Base-by-base conservation (phyloP, 2,888 invertebrate species). In the Spialia ferax region DNA sequence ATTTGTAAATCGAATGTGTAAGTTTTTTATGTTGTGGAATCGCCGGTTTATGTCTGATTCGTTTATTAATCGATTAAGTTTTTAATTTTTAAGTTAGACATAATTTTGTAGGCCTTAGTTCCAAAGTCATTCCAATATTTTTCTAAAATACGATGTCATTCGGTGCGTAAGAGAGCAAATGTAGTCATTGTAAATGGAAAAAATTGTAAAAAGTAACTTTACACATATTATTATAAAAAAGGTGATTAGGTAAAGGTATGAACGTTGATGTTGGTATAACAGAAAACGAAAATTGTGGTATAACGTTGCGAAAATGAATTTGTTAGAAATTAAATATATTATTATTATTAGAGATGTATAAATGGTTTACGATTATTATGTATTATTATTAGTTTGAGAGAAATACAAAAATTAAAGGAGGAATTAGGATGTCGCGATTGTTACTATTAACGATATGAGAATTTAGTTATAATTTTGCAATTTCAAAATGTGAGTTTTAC, bases 401-500 rank as follows among this genome's bases (percentile, higher is more conserved):
- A 83, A 91, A 86, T 86, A 89, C 87, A 86, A 88, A 89, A 75
- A 74, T 48, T 86, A 79, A 77, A 78, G 82, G 80, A 83, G 83
- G 84, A 87, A 79, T 85, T 84, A 89, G 85, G 88, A 89, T 86
- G 90, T 87, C 90, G 88, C 92, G 90, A 89, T 92, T 92, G 92
- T 93, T 93, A 93, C 89, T 93, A 93, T 91, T 91, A 88, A 91
- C 91, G 89, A 91, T 91, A 93, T 92, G 92, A 92, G 91, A 93
- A 91, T 90, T 92, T 93, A 93, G 91, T 92, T 93, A 89, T 93
- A 93, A 91, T 93, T 93, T 93, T 93, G 93, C 92, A 93, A 92
- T 91, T 93, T 93, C 93, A 93, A 93, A 93, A 93, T 93, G 93
- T 93, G 93, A 92, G 92, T 93, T 93, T 93, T 93, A 93, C 93